Evolutionary conservation across 1,140 invertebrate species (phyloP), one percentile per base, ranked within the genome.

Genomic region (Babylonia areolata): DNA sequence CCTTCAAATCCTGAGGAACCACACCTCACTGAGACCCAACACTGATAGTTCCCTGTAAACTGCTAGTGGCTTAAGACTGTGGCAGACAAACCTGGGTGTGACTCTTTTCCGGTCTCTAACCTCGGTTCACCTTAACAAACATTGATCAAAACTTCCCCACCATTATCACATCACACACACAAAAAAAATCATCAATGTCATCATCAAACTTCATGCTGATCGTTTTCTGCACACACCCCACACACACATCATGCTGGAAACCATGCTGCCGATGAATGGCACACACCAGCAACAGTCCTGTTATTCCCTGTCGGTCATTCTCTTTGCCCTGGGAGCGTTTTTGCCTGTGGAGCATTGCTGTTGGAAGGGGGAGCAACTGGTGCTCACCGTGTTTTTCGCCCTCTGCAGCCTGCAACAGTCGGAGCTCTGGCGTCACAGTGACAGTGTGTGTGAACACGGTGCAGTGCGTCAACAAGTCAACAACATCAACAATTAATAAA

Each of bases 391-490:
- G 37, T 84, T 64, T 28, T 40, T 37, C 12, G 82, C 82, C 15
- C 82, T 1, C 69, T 75, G 82, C 35, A 71, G 39, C 39, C 82
- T 84, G 82, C n/a, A 84, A 84, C 40, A 42, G 17, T 17, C 46
- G 3, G 1, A 9, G 11, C 15, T 23, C 33, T 39, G 54, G 33
- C 37, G 20, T 58, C 39, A 40, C 39, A 37, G 39, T 28, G 6
- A 33, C 46, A 33, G 2, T 35, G 15, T 31, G 20, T 28, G 6
- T 58, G 33, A 39, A 54, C 5, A 3, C 35, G 51, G 9, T 31
- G n/a, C 23, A 37, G 11, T 64, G 0, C 17, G 33, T 33, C 28
- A 54, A 31, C 11, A 40, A 39, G 54, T 39, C 28, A 1, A 23
- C 3, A 1, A 3, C 46, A 31, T 37, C 3, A 20, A 2, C 17